These are phyloP conservation scores for Macrotus californicus DNA, from an alignment of 2,113 vertebrate genomes.

Conservation along the genomic window DNA sequence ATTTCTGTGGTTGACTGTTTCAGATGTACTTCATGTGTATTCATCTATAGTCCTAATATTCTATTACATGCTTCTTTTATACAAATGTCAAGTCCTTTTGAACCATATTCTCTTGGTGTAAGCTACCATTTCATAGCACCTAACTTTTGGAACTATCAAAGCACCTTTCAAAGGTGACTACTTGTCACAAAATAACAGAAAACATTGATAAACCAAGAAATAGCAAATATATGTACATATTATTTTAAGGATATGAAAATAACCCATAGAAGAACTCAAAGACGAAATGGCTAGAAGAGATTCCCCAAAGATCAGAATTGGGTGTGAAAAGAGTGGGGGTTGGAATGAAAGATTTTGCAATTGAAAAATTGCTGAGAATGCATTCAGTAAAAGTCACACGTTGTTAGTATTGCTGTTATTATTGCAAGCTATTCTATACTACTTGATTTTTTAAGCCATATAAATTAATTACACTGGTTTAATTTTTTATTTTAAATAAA, in stretches of 20 bases:
- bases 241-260: not conserved
- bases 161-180: not conserved
- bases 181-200: not conserved
- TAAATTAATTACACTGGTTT: not conserved
- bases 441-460: not conserved
- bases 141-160: not conserved
- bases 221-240: not conserved
- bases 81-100: not conserved
- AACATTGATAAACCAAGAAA: not conserved
- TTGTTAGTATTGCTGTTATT: not conserved
- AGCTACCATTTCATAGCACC: not conserved
- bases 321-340: not conserved
- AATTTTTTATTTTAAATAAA: slow-evolving; percentile 7
- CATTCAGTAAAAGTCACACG: not conserved
- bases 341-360: not conserved
- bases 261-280: not conserved
- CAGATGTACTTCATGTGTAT: not conserved
- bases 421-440: not conserved
- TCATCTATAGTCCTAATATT: not conserved
- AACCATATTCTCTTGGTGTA: not conserved
- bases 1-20: not conserved
- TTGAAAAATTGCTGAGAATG: not conserved
- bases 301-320: not conserved
- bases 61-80: not conserved
- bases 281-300: not conserved